Percentiles rank a stretch among this genome's conserved stretches.
These are phyloP conservation scores for Macrocentrus cingulum DNA, from an alignment of 1,140 invertebrate species.

Conservation along the genomic window DNA sequence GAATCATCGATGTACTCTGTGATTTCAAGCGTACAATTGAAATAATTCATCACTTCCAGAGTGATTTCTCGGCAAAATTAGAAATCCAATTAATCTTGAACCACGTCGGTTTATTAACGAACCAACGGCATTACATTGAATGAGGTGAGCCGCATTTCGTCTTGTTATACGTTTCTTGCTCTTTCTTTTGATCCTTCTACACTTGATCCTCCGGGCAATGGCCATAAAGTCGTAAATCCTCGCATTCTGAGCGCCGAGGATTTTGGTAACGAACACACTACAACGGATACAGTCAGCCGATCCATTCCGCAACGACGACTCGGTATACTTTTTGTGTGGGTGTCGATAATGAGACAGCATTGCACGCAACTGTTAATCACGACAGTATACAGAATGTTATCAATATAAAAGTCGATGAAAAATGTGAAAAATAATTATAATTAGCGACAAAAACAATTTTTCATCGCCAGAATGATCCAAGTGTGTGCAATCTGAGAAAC, in stretches of 20 bases:
- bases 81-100: too few species aligned
- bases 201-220: constrained; percentile 9
- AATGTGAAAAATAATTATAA: too few species aligned
- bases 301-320: constrained; percentile 28
- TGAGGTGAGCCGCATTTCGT: background rate
- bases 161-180: background rate
- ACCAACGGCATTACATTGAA: too few species aligned
- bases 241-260: constrained; percentile 1
- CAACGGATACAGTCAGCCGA: constrained; percentile 14
- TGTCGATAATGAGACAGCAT: constrained; percentile 33
- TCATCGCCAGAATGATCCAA: too few species aligned
- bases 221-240: constrained; percentile 7
- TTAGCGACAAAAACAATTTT: too few species aligned
- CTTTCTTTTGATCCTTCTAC: background rate
- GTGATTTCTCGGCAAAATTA: background rate
- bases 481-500: too few species aligned
- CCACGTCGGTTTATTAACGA: background rate
- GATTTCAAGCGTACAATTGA: constrained; percentile 10
- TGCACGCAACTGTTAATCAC: constrained; percentile 9
- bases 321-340: constrained; percentile 26
- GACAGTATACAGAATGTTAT: too few species aligned
- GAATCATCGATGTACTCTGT: background rate
- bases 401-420: too few species aligned
- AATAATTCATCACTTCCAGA: background rate
- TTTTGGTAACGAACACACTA: constrained; percentile 11